Evolutionary conservation across 2,888 invertebrate species (phyloP), one percentile per base, ranked within the genome.

Genomic region (Nomada fabriciana): DNA sequence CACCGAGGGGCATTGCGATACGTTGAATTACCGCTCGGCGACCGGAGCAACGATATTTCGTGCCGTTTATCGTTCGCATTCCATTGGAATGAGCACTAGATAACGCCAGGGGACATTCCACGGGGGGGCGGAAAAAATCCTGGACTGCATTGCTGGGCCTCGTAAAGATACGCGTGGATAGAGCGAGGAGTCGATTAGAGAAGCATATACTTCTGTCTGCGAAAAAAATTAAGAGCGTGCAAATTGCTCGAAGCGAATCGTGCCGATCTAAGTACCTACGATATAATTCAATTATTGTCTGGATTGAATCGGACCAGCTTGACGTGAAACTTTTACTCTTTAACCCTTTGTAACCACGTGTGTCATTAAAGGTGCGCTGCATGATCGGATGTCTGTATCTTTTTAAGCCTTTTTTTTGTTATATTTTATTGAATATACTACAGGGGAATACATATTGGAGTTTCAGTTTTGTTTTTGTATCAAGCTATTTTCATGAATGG

Each of bases 31-130:
- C 77, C 55, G 67, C 72, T 57, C 43, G 13, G 20, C 61, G 65
- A 64, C 50, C 73, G 64, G 76, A 20, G 76, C 75, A 60, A 25
- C 61, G 64, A 70, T 79, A 82, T 75, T 83, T 76, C 83, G 71
- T 69, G 79, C 69, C 63, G 76, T 79, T 80, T 84, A 86, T 85
- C 86, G 82, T 79, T 71, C 82, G 80, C 86, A 86, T 88, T 86
- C 86, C 88, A 76, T 74, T 72, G 59, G 76, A 84, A 84, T 69
- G 81, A 80, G 64, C 74, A 55, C 72, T 64, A 65, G 88, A 86
- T 86, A 88, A 84, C 73, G 76, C 67, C 52, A 68, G 65, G 71
- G 72, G 86, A 84, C 83, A 85, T 85, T 88, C 80, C 83, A 71
- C 11, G 4, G 42, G 25, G 60, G 64, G 18, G 11, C 29, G 47